phyloP scores from a whole-genome alignment of 1,140 invertebrate genomes.

The Meloidogyne hapla region DNA sequence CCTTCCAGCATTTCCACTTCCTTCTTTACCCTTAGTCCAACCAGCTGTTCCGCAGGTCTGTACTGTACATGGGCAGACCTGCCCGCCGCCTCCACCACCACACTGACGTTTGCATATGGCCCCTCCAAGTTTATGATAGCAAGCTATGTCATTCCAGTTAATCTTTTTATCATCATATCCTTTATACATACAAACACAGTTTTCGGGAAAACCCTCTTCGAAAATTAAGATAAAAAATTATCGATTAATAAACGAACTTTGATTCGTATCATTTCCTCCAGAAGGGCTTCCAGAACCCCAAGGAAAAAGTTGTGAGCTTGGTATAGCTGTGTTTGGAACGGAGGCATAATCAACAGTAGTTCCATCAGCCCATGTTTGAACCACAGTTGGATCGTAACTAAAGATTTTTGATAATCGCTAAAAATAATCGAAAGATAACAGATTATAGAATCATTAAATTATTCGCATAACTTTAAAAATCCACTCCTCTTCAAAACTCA shows the following conservation, averaged over 20 bases:
- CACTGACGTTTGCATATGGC: background rate
- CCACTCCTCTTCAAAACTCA: too few species aligned
- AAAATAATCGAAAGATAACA: too few species aligned
- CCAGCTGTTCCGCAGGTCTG: background rate
- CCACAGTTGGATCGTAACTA: background rate
- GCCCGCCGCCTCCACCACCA: background rate
- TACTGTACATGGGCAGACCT: background rate
- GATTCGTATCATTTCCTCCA: background rate
- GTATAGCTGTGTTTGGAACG: background rate
- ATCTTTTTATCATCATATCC: background rate
- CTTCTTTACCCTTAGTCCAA: background rate
- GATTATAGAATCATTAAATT: too few species aligned
- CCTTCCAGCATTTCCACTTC: background rate
- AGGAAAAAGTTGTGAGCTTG: background rate
- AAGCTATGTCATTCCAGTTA: background rate
- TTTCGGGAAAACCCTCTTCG: background rate
- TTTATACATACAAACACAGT: background rate
- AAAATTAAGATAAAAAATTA: background rate
- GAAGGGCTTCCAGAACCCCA: background rate
- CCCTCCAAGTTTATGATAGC: background rate
- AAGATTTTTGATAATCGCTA: too few species aligned
- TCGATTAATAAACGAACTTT: background rate
- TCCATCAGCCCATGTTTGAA: background rate
- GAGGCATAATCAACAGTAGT: background rate
- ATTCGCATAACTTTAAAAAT: too few species aligned